Percentiles rank a stretch among this genome's conserved stretches.
Evolutionary conservation across 2,113 vertebrate genomes (phyloP).

Genomic region (Corvus cornix): DNA sequence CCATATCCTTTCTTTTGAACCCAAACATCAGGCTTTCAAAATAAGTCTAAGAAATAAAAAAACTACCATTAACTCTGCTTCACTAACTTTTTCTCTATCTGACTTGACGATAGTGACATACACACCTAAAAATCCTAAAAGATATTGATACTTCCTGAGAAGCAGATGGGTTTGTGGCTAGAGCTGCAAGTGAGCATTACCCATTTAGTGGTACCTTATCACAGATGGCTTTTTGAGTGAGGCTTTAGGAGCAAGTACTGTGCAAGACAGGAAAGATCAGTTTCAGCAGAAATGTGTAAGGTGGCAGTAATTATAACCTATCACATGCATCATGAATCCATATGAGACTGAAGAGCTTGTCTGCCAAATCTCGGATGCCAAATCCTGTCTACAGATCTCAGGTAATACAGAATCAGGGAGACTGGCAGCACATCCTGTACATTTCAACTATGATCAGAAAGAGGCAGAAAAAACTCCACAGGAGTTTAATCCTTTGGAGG

Average conservation of each 20-base stretch:
- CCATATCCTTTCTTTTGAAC: not conserved
- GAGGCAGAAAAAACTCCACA: not conserved
- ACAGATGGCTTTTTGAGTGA: not conserved
- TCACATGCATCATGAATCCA: not conserved
- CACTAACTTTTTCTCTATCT: not conserved
- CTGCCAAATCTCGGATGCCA: not conserved
- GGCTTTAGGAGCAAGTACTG: not conserved
- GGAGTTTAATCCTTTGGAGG: not conserved
- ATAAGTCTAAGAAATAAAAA: not conserved
- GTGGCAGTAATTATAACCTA: not conserved
- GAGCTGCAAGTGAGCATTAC: not conserved
- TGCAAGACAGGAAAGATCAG: not conserved
- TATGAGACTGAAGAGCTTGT: not conserved
- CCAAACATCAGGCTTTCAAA: not conserved
- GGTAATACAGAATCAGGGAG: not conserved
- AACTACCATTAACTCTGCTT: not conserved
- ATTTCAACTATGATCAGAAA: not conserved
- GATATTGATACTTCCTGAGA: not conserved
- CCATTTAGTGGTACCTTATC: not conserved
- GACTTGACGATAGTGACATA: not conserved
- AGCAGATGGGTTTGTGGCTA: not conserved
- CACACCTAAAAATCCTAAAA: not conserved
- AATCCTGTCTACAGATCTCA: not conserved
- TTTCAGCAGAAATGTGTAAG: not conserved
- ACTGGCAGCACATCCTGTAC: not conserved